Conservation (phyloP, 2,113 vertebrate species). For the Scatophagus argus region DNA sequence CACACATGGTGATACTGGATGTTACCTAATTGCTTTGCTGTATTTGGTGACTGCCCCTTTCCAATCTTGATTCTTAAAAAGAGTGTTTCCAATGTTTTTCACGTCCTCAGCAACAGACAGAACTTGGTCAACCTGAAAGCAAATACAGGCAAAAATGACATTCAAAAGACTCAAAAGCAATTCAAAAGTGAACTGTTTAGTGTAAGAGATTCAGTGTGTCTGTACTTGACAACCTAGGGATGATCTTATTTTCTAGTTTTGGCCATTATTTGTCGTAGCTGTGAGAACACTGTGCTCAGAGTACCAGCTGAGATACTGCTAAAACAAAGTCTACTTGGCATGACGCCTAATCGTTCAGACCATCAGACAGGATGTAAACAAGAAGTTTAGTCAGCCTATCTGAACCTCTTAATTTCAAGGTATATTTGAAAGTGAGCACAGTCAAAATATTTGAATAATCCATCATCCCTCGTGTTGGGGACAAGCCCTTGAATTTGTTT, state of each 20-base stretch:
- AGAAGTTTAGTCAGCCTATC: not conserved
- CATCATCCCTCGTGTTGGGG: not conserved
- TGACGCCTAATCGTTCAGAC: not conserved
- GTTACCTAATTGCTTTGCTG: slow-evolving; percentile 93
- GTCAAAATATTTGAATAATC: not conserved
- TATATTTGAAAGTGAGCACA: not conserved
- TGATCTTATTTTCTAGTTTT: too few relatives aligned
- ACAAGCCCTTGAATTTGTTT: not conserved
- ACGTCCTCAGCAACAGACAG: slow-evolving; percentile 91
- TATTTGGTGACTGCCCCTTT: slow-evolving; percentile 92
- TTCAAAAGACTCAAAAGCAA: too few relatives aligned
- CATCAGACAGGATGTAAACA: not conserved
- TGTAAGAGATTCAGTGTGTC: too few relatives aligned
- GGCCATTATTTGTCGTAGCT: not conserved
- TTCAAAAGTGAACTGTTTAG: too few relatives aligned
- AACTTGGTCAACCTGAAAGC: slow-evolving; percentile 88
- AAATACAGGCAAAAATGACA: not conserved
- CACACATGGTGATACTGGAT: not conserved
- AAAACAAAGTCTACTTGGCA: not conserved
- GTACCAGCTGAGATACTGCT: not conserved
- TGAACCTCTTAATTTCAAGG: not conserved
- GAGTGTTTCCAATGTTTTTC: slow-evolving; percentile 95
- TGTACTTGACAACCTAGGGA: too few relatives aligned
- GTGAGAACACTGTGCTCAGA: not conserved
- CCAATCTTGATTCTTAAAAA: slow-evolving; percentile 97